Evolutionary conservation across 2,113 vertebrate genomes (phyloP), one percentile per base, ranked within the genome.

Genomic region (Corydoras sp.): DNA sequence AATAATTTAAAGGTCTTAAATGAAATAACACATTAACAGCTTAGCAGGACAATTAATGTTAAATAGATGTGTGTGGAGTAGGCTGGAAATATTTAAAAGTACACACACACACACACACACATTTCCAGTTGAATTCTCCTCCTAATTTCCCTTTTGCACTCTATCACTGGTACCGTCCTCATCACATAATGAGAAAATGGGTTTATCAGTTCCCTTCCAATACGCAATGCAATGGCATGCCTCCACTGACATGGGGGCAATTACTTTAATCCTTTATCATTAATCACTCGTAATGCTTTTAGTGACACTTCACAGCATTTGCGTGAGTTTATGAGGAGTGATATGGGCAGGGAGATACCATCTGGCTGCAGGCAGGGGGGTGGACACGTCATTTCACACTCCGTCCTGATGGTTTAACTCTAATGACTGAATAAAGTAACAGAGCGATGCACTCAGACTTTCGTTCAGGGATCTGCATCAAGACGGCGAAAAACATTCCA

Each of bases 231-330:
- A 89, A 86, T 51, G 81, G 86, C 81, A 81, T 83, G 86, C 18
- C 18, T 24, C 18, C 18, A 24, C 18, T 24, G 18, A 24, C 18
- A 24, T 24, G 18, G 18, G 18, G 18, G 18, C 18, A 24, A 24
- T 24, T 89, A 89, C 85, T 88, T 87, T 81, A 89, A 88, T 86
- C 84, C 85, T 88, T 88, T 89, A 88, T 90, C 88, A 86, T 83
- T 81, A 74, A 69, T 85, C 85, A 88, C 89, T 89, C 88, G 88
- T 83, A 86, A 87, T 85, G 86, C 88, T 87, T 68, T 87, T 86
- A 84, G 82, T 84, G 82, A 83, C 87, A 86, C 89, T 90, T 89
- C 89, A 89, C 86, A 86, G 86, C 18, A 24, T 24, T 24, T 24
- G 18, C 18, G 18, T 85, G 86, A 86, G 81, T 86, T 84, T 87